phyloP scores from a whole-genome alignment of 2,797 vertebrate species.

The Molossus alvarezi region DNA sequence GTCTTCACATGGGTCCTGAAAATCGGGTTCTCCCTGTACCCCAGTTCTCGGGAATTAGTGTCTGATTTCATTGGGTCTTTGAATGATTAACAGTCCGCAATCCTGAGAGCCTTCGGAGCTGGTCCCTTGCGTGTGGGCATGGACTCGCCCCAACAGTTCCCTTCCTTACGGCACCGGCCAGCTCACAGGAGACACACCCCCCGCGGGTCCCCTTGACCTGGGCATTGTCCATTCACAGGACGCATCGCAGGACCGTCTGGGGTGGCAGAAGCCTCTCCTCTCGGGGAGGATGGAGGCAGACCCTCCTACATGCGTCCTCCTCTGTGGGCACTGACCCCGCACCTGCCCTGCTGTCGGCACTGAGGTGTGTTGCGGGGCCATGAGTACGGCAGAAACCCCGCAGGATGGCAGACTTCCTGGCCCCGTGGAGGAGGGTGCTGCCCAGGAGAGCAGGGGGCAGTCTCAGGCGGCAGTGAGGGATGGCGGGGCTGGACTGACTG shows the following conservation, averaged over 20 bases:
- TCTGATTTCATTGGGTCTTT: conserved; percentile 60
- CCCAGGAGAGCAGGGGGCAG: accelerated
- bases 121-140: background rate
- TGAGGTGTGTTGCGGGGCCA: accelerated
- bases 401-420: background rate
- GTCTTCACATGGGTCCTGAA: background rate
- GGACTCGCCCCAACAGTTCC: background rate
- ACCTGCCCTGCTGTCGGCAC: background rate
- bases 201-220: accelerated
- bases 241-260: accelerated
- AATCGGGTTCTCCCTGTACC: conserved; percentile 57
- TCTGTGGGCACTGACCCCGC: background rate
- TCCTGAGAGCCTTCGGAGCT: background rate
- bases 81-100: conserved; percentile 53
- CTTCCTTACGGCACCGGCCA: background rate
- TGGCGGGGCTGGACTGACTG: accelerated
- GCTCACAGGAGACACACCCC: background rate
- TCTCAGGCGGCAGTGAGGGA: too few species aligned
- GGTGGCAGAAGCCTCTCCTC: background rate
- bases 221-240: background rate
- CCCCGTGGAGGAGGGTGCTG: background rate
- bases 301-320: background rate
- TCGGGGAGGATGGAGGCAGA: background rate
- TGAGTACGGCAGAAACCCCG: background rate
- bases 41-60: background rate